Base-by-base conservation (phyloP, 2,888 invertebrate genomes). In the Melieria picta region DNA sequence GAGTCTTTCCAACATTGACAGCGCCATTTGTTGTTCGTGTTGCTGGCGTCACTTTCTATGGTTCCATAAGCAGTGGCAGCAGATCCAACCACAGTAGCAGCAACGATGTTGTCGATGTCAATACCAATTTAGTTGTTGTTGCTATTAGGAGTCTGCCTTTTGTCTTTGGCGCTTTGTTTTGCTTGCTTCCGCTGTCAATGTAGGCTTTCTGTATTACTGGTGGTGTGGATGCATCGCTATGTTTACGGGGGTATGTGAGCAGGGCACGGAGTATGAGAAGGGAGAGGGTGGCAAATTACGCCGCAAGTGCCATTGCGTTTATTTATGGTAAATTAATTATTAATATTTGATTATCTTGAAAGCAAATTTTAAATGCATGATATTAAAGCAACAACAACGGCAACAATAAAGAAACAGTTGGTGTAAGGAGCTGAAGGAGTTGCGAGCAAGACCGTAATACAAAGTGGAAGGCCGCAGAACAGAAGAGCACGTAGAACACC, bases 321-420 rank as follows among this genome's bases (percentile, higher is more conserved):
- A 78, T 62, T 75, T 72, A 75, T 46, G 67, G 55, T 70, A 70
- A 72, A 77, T 76, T 77, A 79, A 75, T 75, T 75, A 77, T 77
- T 72, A 74, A 78, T 79, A 78, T 73, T 77, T 79, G 72, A 77
- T 76, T 75, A 66, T 76, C 52, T 63, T 64, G 74, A 65, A 65
- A 70, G 68, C 57, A 68, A 74, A 63, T 72, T 71, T 63, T 69
- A 73, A 72, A 65, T 65, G 57, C 45, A 60, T 30, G 55, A 42
- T 55, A 43, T 11, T 43, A 52, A 42, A 52, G 16, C 30, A 48
- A 7, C 11, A 52, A 52, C 52, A 52, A 7, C 9, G 13, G 13
- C 52, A 52, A 13, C 9, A 7, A 9, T 48, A 63, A 48, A 13
- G 2, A 30, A 30, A 30, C 30, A 30, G 30, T 30, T 30, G 30